These are phyloP conservation scores for Struthidea cinerea DNA, from an alignment of 2,113 vertebrate genomes.

Conservation along the genomic window DNA sequence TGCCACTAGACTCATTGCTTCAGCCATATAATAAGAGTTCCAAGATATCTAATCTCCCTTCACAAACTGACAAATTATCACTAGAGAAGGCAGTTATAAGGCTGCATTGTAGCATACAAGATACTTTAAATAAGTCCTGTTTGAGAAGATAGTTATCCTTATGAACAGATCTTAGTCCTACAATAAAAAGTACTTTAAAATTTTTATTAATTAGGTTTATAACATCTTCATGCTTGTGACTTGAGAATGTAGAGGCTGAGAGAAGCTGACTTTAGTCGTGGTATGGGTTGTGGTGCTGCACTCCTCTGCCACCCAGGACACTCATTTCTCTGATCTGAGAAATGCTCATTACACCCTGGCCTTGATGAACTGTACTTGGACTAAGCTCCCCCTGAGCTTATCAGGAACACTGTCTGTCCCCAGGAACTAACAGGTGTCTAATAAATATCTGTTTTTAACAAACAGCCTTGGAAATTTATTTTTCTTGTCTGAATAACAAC, in stretches of 20 bases:
- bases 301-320: not conserved
- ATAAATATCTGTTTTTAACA: not conserved
- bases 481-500: not conserved
- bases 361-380: not conserved
- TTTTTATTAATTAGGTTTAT: not conserved
- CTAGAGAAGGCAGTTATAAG: not conserved
- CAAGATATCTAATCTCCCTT: not conserved
- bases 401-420: not conserved
- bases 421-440: not conserved
- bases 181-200: not conserved
- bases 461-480: not conserved
- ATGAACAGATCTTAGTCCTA: not conserved
- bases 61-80: not conserved
- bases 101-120: not conserved
- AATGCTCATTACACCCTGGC: accelerated
- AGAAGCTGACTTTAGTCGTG: not conserved
- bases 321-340: not conserved
- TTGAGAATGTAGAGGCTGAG: not conserved
- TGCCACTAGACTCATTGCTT: not conserved
- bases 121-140: not conserved
- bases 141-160: not conserved
- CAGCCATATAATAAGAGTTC: not conserved
- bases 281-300: not conserved
- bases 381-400: not conserved
- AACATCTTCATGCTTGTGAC: not conserved